A percentile compares a stretch with the other conserved stretches of the same genome.
These are phyloP conservation scores for Loriculus beryllinus DNA, from an alignment of 2,797 vertebrate genomes.

Conservation along the genomic window DNA sequence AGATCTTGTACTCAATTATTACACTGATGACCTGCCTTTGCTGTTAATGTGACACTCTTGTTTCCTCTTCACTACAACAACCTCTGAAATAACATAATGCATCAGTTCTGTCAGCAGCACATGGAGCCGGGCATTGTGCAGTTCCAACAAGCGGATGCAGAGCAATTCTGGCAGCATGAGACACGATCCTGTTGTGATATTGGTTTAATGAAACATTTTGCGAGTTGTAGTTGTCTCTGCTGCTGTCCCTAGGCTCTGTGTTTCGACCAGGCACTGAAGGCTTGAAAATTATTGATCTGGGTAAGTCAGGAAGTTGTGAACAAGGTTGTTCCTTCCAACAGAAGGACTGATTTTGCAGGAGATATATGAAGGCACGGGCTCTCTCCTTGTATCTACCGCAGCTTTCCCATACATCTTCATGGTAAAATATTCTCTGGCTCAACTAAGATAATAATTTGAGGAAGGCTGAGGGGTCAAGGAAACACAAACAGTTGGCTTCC, in stretches of 20 bases:
- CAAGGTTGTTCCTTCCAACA: background rate
- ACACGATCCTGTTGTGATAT: background rate
- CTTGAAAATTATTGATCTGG: background rate
- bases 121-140: accelerated
- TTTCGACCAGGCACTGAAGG: background rate
- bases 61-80: slow-evolving; percentile 23
- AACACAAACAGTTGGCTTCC: background rate
- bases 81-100: slow-evolving; percentile 15
- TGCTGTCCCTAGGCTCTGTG: background rate
- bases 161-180: background rate
- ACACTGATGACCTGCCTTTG: slow-evolving; percentile 4
- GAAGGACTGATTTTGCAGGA: background rate
- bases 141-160: background rate
- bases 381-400: background rate
- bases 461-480: background rate
- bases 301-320: background rate
- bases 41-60: slow-evolving; percentile 27
- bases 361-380: background rate
- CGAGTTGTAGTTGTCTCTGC: background rate
- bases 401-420: background rate
- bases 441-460: background rate
- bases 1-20: slow-evolving; percentile 57
- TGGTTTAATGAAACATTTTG: background rate
- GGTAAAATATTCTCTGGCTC: background rate
- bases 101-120: background rate